Conservation (phyloP, 1,140 invertebrate genomes). For the Meloidogyne floridensis region DNA sequence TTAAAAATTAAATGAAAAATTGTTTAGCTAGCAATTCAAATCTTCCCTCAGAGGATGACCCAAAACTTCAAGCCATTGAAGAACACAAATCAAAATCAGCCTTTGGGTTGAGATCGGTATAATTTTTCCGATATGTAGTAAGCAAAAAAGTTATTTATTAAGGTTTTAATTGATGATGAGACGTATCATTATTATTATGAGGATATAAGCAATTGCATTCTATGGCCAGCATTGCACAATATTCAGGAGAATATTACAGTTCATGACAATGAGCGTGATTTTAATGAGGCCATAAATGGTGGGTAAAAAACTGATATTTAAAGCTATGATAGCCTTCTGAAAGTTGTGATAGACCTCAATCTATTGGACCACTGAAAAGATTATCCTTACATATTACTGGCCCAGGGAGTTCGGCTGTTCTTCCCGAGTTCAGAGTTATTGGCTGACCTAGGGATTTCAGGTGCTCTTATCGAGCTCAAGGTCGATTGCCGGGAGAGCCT, state of each 20-base stretch:
- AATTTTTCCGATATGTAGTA: neutral
- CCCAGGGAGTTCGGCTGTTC: too few relatives aligned
- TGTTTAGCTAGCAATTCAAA: constrained; percentile 54
- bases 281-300: too few relatives aligned
- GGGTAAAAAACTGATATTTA: too few relatives aligned
- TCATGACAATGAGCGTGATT: too few relatives aligned
- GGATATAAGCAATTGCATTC: constrained; percentile 62
- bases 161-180: constrained; percentile 35
- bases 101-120: neutral
- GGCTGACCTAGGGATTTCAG: too few relatives aligned
- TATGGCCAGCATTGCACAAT: constrained; percentile 65
- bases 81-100: neutral
- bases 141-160: neutral
- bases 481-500: too few relatives aligned
- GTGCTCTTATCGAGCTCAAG: too few relatives aligned
- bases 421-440: too few relatives aligned
- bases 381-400: too few relatives aligned
- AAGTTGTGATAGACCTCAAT: too few relatives aligned
- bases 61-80: neutral
- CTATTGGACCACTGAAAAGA: too few relatives aligned
- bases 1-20: neutral
- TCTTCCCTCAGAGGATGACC: neutral
- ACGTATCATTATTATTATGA: constrained; percentile 64
- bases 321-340: too few relatives aligned
- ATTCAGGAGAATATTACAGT: constrained; percentile 60